Conservation (phyloP, 2,113 vertebrate genomes). For the Thinocorus orbignyianus region DNA sequence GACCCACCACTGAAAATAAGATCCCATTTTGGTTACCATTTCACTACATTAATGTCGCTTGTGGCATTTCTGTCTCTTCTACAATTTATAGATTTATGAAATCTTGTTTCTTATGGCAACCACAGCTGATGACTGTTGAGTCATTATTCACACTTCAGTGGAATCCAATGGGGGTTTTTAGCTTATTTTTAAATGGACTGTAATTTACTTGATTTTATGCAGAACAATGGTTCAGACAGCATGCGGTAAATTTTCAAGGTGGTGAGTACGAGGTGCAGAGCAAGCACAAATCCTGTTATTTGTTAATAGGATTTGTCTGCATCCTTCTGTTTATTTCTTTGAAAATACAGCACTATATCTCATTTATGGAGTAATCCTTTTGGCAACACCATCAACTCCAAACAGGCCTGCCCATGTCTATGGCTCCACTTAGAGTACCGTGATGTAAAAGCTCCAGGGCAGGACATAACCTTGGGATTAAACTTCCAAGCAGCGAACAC, state of each 20-base stretch:
- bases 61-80: slow-evolving; percentile 23
- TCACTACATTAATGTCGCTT: slow-evolving; percentile 23
- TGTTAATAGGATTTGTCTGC: slow-evolving; percentile 63
- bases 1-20: background rate
- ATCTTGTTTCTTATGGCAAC: slow-evolving; percentile 58
- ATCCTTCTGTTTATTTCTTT: slow-evolving; percentile 39
- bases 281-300: slow-evolving; percentile 58
- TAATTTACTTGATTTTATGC: slow-evolving; percentile 61
- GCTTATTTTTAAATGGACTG: slow-evolving; percentile 47
- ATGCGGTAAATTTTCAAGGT: slow-evolving; percentile 49
- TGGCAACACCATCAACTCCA: background rate
- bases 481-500: background rate
- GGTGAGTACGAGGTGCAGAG: slow-evolving; percentile 36
- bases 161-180: background rate
- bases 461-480: background rate
- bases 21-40: background rate
- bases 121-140: slow-evolving; percentile 29
- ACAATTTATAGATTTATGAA: slow-evolving; percentile 35
- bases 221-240: slow-evolving; percentile 9
- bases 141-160: slow-evolving; percentile 56
- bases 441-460: background rate
- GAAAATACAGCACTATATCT: slow-evolving; percentile 12
- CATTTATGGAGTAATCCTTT: slow-evolving; percentile 15
- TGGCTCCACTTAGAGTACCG: background rate
- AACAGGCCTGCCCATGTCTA: background rate